A percentile compares a stretch with the other conserved stretches of the same genome.
Evolutionary conservation across 2,113 vertebrate species (phyloP).

Genomic region (Gorsachius goisagi): DNA sequence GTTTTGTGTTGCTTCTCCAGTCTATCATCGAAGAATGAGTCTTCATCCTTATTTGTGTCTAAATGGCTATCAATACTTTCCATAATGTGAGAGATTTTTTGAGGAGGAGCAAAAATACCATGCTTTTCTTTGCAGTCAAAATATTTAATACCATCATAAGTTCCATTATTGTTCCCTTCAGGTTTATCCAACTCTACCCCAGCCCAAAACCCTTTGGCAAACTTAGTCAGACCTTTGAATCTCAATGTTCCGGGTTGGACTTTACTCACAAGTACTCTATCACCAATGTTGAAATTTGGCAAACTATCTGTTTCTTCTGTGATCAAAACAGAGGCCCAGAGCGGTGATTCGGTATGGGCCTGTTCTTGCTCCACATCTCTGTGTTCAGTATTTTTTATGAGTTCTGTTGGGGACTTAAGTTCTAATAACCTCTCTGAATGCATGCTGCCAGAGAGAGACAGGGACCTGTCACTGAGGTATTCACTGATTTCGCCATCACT

Average conservation of each 20-base stretch:
- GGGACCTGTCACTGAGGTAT: conserved; percentile 76
- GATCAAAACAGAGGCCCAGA: conserved; percentile 20
- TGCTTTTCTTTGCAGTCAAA: conserved; percentile 86
- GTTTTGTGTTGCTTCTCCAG: conserved; percentile 61
- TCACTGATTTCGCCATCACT: conserved; percentile 86
- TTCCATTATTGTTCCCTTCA: conserved; percentile 93
- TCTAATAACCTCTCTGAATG: conserved; percentile 78
- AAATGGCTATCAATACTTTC: conserved; percentile 70
- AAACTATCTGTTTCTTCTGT: conserved; percentile 69
- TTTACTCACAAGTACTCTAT: conserved; percentile 88
- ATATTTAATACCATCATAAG: conserved; percentile 85
- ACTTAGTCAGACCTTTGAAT: conserved; percentile 90
- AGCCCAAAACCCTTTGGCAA: conserved; percentile 93
- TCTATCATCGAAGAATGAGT: conserved; percentile 76
- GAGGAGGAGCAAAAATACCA: conserved; percentile 93
- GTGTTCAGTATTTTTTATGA: conserved; percentile 62
- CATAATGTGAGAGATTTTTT: conserved; percentile 85
- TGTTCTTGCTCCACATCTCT: conserved; percentile 62
- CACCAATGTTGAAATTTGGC: conserved; percentile 81
- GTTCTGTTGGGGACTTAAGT: conserved; percentile 71
- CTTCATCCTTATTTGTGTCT: conserved; percentile 81
- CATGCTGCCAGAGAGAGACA: conserved; percentile 56
- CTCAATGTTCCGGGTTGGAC: conserved; percentile 88
- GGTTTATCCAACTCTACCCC: conserved; percentile 92
- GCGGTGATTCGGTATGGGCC: not conserved